Conservation (phyloP, 2,888 invertebrate genomes). For the Drosophila meridionalis region DNA sequence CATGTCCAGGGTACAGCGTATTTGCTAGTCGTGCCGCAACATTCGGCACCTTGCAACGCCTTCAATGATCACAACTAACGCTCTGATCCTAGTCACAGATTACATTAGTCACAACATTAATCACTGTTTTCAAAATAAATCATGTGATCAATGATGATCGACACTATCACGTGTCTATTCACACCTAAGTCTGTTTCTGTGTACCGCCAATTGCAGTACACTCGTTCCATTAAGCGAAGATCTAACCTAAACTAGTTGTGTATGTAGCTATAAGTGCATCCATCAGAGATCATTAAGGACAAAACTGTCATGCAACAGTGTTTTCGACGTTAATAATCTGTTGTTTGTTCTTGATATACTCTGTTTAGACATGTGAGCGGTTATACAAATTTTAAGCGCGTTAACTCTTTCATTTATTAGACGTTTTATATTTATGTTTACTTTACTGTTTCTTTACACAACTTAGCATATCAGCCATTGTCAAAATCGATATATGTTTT, state of each 20-base stretch:
- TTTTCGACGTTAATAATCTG: constrained; percentile 2
- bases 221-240: neutral
- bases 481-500: neutral
- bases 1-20: neutral
- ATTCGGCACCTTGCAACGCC: neutral
- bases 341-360: neutral
- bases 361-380: neutral
- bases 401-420: too few species aligned
- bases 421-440: too few species aligned
- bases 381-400: neutral
- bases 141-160: constrained; percentile 22
- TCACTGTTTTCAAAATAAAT: constrained; percentile 33
- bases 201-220: constrained; percentile 3
- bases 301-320: constrained; percentile 36
- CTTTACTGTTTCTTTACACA: too few species aligned
- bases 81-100: neutral
- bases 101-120: constrained; percentile 25
- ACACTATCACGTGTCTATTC: neutral
- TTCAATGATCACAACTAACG: constrained; percentile 25
- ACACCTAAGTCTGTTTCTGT: neutral
- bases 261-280: constrained; percentile 5
- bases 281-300: constrained; percentile 19
- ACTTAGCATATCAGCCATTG: neutral
- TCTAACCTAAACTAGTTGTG: constrained; percentile 2
- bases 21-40: neutral